phyloP scores from a whole-genome alignment of 2,797 vertebrate species.

The Nyctibius grandis region DNA sequence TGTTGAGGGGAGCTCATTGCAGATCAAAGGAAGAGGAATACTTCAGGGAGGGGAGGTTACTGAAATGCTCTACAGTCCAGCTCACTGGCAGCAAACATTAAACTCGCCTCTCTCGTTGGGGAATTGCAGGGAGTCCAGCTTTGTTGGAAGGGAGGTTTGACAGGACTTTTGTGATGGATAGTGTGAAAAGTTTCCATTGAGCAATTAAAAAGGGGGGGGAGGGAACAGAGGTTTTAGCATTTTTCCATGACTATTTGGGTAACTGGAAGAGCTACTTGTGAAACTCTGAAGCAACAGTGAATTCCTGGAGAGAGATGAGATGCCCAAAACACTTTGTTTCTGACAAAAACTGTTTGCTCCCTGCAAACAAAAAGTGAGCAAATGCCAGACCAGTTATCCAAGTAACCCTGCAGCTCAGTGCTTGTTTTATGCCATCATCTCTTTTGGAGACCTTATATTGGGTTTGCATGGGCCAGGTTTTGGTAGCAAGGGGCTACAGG shows the following conservation, averaged over 20 bases:
- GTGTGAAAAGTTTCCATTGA: background rate
- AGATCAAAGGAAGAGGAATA: background rate
- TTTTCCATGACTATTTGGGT: background rate
- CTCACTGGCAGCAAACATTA: background rate
- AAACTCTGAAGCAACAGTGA: background rate
- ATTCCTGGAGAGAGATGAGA: background rate
- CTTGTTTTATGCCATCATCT: background rate
- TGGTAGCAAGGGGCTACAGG: too few relatives aligned
- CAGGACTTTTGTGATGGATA: background rate
- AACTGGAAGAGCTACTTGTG: background rate
- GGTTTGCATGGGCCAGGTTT: too few relatives aligned
- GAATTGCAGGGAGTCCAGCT: background rate
- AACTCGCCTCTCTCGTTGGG: accelerated
- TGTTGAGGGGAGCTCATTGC: background rate
- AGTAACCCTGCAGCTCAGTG: background rate
- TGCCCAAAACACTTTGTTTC: background rate
- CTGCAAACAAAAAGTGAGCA: background rate
- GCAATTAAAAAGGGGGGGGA: background rate
- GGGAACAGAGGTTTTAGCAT: background rate
- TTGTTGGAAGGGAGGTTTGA: background rate
- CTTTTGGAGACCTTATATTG: background rate
- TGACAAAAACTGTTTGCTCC: background rate
- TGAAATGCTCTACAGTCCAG: background rate
- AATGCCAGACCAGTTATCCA: background rate
- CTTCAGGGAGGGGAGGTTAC: background rate